Base-by-base conservation (phyloP, 2,797 vertebrate genomes). In the Gymnocypris eckloni region DNA sequence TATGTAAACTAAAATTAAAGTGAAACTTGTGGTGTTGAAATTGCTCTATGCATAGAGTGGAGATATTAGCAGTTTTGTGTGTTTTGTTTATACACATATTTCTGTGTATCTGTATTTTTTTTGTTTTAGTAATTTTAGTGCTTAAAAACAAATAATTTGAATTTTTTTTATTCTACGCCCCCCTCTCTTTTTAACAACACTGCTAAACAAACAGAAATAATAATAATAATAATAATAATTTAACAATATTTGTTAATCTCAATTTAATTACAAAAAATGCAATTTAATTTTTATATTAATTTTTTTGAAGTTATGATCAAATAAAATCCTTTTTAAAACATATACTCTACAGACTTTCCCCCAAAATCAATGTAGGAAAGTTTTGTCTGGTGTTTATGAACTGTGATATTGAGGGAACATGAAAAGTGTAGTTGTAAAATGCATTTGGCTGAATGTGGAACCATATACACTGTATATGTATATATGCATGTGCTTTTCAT, bases 361-460 rank as follows among this genome's bases (percentile, higher is more conserved):
- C 28, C 16, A 73, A 80, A 75, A 69, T 85, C 54, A 43, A 15
- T 87, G 6, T 64, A 37, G 77, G 33, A 41, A 78, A 9, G 76
- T 33, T 52, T 33, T 22, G 48, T 56, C 20, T 54, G 50, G 2
- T 39, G 50, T 25, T 79, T 28, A 64, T 25, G n/a, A 64, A 25
- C 39, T 61, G 52, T 69, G 28, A 70, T 39, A 33, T 50, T 54
- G 2, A 82, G 33, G 48, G 9, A 71, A 39, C 45, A 33, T 72
- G 15, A 48, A 48, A 28, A 33, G 13, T 56, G 22, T 52, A 75
- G 15, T 43, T 83, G 43, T 28, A 20, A 79, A 71, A 43, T 79
- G 52, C 50, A 33, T 77, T 81, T 70, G 64, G 64, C 41, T 87
- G 28, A 66, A 48, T 81, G 76, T 79, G 28, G 41, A 41, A 37